Evolutionary conservation across 1,140 invertebrate genomes (phyloP).

Genomic region (Protaetia brevitarsis): DNA sequence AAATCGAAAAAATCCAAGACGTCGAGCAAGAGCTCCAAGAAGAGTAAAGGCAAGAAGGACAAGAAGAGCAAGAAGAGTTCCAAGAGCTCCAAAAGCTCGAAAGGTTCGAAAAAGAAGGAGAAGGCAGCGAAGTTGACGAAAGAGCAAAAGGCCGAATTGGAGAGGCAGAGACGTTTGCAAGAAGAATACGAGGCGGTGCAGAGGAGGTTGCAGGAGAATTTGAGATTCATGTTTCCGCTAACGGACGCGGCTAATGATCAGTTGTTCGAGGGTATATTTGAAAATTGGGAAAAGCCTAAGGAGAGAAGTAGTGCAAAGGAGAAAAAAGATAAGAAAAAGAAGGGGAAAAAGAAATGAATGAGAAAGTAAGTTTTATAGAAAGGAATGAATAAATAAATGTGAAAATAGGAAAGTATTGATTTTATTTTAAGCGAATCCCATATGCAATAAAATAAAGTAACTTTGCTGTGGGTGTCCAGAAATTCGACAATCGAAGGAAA

Average conservation of each 20-base stretch:
- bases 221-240: slow-evolving; percentile 37
- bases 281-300: slow-evolving; percentile 32
- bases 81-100: no score
- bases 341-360: slow-evolving; percentile 2
- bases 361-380: not conserved
- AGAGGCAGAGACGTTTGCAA: slow-evolving; percentile 24
- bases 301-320: slow-evolving; percentile 25
- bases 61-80: slow-evolving; percentile 27
- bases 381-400: not conserved
- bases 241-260: slow-evolving; percentile 35
- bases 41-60: slow-evolving; percentile 19
- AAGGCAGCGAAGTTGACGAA: slow-evolving; percentile 30
- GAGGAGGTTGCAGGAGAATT: slow-evolving; percentile 31
- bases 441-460: no score
- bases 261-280: slow-evolving; percentile 36
- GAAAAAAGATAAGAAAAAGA: not conserved
- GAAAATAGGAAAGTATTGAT: no score
- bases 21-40: slow-evolving; percentile 8
- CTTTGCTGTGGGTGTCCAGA: no score
- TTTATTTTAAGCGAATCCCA: no score
- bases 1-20: slow-evolving; percentile 17
- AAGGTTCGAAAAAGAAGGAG: slow-evolving; percentile 33
- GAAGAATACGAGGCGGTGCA: slow-evolving; percentile 27
- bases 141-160: slow-evolving; percentile 32
- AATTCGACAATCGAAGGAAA: no score